These are phyloP conservation scores for Acheta domesticus DNA, from an alignment of 2,888 invertebrate species.

Conservation along the genomic window DNA sequence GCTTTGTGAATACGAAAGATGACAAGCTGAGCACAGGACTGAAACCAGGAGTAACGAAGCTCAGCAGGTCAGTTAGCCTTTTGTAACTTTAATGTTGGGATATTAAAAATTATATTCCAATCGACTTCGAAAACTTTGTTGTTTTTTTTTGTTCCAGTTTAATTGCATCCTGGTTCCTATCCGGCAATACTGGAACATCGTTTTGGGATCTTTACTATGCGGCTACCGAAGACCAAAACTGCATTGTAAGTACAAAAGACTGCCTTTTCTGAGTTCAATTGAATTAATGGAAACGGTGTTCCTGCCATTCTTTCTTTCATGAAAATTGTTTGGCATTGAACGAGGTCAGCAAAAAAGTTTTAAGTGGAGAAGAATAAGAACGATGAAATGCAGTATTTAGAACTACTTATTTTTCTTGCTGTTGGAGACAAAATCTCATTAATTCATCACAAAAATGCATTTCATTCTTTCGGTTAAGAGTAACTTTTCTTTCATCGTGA, in stretches of 20 bases:
- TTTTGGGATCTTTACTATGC: slow-evolving; percentile 77
- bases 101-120: too few relatives aligned
- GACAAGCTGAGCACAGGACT: slow-evolving; percentile 59
- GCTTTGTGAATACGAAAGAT: slow-evolving; percentile 62
- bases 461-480: too few relatives aligned
- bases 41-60: slow-evolving; percentile 67
- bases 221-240: slow-evolving; percentile 67
- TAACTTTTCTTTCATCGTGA: too few relatives aligned
- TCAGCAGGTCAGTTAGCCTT: slow-evolving; percentile 50
- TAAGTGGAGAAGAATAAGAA: too few relatives aligned
- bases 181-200: slow-evolving; percentile 67
- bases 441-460: too few relatives aligned
- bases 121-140: too few relatives aligned
- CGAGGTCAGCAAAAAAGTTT: too few relatives aligned
- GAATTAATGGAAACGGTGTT: background rate
- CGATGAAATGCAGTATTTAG: too few relatives aligned
- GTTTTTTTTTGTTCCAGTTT: slow-evolving; percentile 52
- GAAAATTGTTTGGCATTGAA: too few relatives aligned
- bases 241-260: slow-evolving; percentile 58
- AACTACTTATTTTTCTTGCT: too few relatives aligned
- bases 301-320: slow-evolving; percentile 38
- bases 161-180: slow-evolving; percentile 72
- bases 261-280: slow-evolving; percentile 32
- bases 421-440: too few relatives aligned
- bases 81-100: background rate